These are phyloP conservation scores for Bubo blakistoni DNA, from an alignment of 2,113 vertebrate species.

Conservation along the genomic window DNA sequence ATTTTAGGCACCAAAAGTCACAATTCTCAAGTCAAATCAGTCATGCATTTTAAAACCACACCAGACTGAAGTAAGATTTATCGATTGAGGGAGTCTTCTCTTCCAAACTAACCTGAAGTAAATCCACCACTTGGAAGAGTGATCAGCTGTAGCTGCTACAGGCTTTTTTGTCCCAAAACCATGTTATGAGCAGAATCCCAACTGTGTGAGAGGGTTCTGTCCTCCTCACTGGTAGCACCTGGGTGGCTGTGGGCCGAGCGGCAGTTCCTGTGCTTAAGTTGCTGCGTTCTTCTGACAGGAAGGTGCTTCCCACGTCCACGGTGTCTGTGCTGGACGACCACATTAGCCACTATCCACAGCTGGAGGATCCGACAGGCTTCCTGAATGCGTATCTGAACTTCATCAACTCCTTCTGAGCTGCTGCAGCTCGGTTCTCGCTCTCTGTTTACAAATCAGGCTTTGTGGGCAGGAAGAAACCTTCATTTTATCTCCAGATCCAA, in stretches of 20 bases:
- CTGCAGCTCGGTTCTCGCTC: background rate
- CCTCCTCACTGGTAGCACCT: background rate
- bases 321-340: slow-evolving; percentile 89
- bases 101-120: background rate
- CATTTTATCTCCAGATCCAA: background rate
- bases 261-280: background rate
- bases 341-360: slow-evolving; percentile 95
- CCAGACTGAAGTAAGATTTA: background rate
- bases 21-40: background rate
- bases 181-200: background rate
- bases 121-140: background rate
- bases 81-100: background rate
- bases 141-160: background rate
- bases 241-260: background rate
- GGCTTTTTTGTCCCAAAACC: background rate
- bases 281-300: slow-evolving; percentile 68
- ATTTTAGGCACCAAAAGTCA: background rate
- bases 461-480: background rate
- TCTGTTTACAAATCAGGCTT: background rate
- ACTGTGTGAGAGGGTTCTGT: background rate
- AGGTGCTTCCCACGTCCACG: slow-evolving; percentile 84
- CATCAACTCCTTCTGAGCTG: slow-evolving; percentile 92
- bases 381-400: slow-evolving; percentile 90
- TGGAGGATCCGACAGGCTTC: slow-evolving; percentile 93
- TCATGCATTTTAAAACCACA: background rate